Evolutionary conservation across 2,797 vertebrate species (phyloP).

Genomic region (Poliocrania exsul): DNA sequence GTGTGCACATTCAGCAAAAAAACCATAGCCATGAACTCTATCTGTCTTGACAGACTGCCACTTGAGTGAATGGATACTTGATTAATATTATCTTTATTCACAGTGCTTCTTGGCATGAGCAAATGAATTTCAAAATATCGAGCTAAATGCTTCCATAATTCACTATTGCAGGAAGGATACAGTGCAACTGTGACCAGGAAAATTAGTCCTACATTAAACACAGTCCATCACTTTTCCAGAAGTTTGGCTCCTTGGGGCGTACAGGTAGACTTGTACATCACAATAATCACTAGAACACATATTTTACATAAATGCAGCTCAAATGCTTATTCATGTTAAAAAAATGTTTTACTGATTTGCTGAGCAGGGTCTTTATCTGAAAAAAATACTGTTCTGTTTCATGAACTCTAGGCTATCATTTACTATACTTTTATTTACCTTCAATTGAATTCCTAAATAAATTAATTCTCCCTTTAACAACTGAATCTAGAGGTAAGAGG

Average conservation of each 20-base stretch:
- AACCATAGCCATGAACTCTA: neutral
- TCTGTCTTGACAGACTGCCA: slow-evolving; percentile 25
- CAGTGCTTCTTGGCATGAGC: neutral
- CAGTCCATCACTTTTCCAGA: neutral
- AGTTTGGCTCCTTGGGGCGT: neutral
- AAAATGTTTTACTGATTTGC: neutral
- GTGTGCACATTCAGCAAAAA: slow-evolving; percentile 40
- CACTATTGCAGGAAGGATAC: neutral
- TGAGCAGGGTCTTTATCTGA: neutral
- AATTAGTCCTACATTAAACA: neutral
- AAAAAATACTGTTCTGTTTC: neutral
- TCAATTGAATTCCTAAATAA: neutral
- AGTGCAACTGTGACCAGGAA: neutral
- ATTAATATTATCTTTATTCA: slow-evolving; percentile 43
- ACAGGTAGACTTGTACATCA: neutral
- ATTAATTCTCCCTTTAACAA: neutral
- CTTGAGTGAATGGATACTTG: slow-evolving; percentile 17
- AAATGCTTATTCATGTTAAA: neutral
- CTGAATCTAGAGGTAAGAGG: neutral
- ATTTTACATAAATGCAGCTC: neutral
- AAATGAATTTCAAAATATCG: slow-evolving; percentile 24
- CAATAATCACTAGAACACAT: neutral
- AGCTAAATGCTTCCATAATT: slow-evolving; percentile 43
- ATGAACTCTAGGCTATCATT: neutral
- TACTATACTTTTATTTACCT: neutral